Evolutionary conservation across 92 coral and sea anemone species (phyloP).

Genomic region (Parazoanthus swiftii): DNA sequence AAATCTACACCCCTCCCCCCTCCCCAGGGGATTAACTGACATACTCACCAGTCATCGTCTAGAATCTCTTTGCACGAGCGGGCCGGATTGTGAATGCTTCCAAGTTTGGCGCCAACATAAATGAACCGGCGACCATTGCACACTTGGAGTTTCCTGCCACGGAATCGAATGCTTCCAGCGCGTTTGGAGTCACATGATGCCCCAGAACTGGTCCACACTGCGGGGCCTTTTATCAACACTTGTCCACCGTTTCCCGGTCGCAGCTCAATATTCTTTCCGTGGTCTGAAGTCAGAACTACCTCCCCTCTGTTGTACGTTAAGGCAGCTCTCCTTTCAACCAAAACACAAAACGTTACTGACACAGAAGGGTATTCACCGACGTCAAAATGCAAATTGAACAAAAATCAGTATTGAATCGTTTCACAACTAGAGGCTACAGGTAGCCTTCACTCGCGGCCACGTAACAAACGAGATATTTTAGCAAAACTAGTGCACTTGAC

Average conservation of each 20-base stretch:
- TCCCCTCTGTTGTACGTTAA: conserved; percentile 49
- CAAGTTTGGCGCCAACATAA: conserved; percentile 48
- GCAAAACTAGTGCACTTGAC: too few species aligned
- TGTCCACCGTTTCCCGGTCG: conserved; percentile 55
- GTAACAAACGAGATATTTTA: too few species aligned
- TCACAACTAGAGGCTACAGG: too few species aligned
- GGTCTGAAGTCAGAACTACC: conserved; percentile 40
- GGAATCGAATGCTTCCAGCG: conserved; percentile 37
- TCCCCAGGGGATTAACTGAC: not conserved
- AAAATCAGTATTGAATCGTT: too few species aligned
- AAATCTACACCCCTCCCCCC: too few species aligned
- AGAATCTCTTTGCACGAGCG: conserved; percentile 54
- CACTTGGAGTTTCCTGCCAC: conserved; percentile 42
- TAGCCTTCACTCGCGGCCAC: too few species aligned
- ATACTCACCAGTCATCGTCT: conserved; percentile 53
- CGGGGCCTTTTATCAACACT: conserved; percentile 48
- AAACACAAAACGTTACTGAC: too few species aligned
- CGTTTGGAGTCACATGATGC: conserved; percentile 29
- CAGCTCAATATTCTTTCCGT: conserved; percentile 48
- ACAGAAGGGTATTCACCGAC: too few species aligned
- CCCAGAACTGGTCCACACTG: not conserved
- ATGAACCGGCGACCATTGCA: conserved; percentile 51
- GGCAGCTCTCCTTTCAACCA: conserved; percentile 45
- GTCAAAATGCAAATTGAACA: too few species aligned
- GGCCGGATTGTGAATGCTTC: conserved; percentile 49